Evolutionary conservation across 2,113 vertebrate species (phyloP), one percentile per base, ranked within the genome.

Genomic region (Hemicordylus capensis): DNA sequence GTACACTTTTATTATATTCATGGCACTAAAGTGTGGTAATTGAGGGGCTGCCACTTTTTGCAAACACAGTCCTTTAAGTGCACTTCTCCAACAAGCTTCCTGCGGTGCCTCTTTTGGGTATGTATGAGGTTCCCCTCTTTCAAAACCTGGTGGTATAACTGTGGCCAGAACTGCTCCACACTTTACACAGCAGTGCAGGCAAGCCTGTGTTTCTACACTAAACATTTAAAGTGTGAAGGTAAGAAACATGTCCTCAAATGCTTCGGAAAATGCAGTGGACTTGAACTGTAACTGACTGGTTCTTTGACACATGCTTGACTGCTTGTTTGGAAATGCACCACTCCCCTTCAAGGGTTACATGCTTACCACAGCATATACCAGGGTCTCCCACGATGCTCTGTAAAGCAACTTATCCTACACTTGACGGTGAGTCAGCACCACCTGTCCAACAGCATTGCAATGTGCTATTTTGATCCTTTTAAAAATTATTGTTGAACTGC

Each of bases 401-500:
- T 51, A 26, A 37, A 72, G 39, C 28, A 28, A 24, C 54, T 69
- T 34, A 28, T 39, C 66, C n/a, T 59, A 37, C 42, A 59, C 44
- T 48, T 79, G 20, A n/a, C 63, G 76, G 28, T 48, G 54, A 72
- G 54, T 85, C 84, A 78, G 76, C 76, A 2, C 48, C 26, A 31
- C 17, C 64, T 34, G 39, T 70, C 64, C 44, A 37, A 37, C 6
- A 20, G 20, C 48, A n/a, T 46, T 22, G 37, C 10, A 44, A n/a
- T n/a, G 51, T 42, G 48, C 51, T 61, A 58, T 85, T 85, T 63
- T 76, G 56, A 61, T 85, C 54, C 54, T 48, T 61, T 85, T n/a
- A n/a, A n/a, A n/a, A n/a, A n/a, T n/a, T n/a, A n/a, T 59, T 59
- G 54, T 85, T 64, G 34, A 85, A 79, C 17, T 46, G 39, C 54